phyloP scores from a whole-genome alignment of 1,140 invertebrate species.

The Metaphire vulgaris region DNA sequence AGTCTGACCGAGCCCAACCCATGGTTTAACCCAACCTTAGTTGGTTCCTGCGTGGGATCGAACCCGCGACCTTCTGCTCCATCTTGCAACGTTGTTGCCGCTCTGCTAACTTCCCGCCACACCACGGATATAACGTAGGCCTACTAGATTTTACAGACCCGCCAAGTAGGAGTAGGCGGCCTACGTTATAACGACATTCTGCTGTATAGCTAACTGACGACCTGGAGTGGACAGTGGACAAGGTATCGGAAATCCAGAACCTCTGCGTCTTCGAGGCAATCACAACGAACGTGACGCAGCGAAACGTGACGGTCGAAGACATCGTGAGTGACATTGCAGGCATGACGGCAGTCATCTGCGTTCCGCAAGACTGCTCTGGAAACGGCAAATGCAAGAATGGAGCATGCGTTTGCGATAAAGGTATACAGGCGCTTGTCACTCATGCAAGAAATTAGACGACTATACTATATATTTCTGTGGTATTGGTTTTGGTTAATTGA shows the following conservation, averaged over 20 bases:
- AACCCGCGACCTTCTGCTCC: not conserved
- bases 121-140: not conserved
- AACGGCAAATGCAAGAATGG: not conserved
- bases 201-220: not conserved
- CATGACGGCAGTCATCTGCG: not conserved
- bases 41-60: not conserved
- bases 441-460: not conserved
- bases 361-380: not conserved
- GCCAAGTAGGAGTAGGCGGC: too few species aligned
- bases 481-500: too few species aligned
- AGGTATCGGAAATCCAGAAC: not conserved
- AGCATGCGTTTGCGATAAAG: not conserved
- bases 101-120: not conserved
- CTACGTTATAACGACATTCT: not conserved
- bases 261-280: not conserved
- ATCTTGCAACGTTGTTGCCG: not conserved
- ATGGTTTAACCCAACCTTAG: too few species aligned
- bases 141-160: not conserved
- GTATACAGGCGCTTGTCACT: not conserved
- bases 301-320: not conserved
- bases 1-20: too few species aligned
- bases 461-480: not conserved
- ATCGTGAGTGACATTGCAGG: not conserved
- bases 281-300: not conserved
- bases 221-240: not conserved